A percentile compares a stretch with the other conserved stretches of the same genome.
Conservation (phyloP, 1,140 invertebrate species). For the Polypedilum vanderplanki region DNA sequence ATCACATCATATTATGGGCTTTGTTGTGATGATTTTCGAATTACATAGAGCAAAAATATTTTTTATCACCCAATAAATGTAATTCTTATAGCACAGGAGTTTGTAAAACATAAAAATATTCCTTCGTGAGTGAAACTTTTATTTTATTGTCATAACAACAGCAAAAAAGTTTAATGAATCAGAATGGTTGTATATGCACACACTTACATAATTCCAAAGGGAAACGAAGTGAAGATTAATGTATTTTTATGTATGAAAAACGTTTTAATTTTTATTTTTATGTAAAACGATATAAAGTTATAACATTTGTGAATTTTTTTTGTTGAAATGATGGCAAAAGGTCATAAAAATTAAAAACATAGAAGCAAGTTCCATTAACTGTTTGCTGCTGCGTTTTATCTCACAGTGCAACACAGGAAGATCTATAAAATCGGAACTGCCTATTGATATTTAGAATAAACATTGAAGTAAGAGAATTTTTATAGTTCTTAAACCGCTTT, state of each 20-base stretch:
- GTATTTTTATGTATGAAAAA: conserved; percentile 15
- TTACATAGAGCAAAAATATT: background rate
- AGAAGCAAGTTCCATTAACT: background rate
- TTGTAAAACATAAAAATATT: background rate
- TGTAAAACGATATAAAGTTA: conserved; percentile 27
- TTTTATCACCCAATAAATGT: conserved; percentile 26
- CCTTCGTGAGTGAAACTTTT: background rate
- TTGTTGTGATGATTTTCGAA: conserved; percentile 21
- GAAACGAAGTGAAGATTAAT: conserved; percentile 9
- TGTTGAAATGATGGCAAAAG: background rate
- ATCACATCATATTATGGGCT: background rate
- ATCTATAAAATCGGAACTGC: conserved; percentile 4
- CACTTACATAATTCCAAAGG: background rate
- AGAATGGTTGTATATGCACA: background rate
- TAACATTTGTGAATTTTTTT: background rate
- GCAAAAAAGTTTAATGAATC: conserved; percentile 28
- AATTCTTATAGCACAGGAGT: background rate
- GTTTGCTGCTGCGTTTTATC: background rate
- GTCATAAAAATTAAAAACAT: conserved; percentile 23
- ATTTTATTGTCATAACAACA: conserved; percentile 6
- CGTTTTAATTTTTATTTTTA: conserved; percentile 29
- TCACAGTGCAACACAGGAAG: background rate
- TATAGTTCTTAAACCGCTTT: conserved; percentile 22
- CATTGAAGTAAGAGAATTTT: background rate
- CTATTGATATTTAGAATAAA: conserved; percentile 23